Conservation (phyloP, 2,797 vertebrate species). For the Cephalopachus bancanus region DNA sequence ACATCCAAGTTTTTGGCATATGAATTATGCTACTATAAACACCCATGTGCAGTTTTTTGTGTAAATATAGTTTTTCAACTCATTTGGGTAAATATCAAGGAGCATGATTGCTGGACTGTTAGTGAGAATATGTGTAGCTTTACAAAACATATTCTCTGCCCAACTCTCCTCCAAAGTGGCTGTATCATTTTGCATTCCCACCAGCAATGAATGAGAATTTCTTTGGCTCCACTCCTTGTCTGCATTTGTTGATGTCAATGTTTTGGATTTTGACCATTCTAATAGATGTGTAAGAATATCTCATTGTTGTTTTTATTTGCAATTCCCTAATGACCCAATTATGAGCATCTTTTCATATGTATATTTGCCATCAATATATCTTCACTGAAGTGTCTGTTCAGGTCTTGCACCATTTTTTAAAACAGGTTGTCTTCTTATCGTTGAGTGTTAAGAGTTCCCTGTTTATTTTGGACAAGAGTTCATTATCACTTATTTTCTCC, state of each 20-base stretch:
- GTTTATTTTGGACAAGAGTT: neutral
- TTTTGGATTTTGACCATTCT: neutral
- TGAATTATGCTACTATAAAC: neutral
- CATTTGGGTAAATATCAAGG: neutral
- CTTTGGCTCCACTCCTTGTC: neutral
- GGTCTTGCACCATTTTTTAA: neutral
- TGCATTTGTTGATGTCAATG: neutral
- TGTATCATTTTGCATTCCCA: neutral
- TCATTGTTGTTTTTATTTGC: neutral
- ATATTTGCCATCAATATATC: neutral
- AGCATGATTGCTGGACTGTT: neutral
- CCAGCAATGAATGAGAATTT: neutral
- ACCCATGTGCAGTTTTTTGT: neutral
- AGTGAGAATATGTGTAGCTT: neutral
- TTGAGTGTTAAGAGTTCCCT: neutral
- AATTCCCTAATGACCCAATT: neutral
- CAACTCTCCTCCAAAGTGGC: neutral
- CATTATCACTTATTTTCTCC: neutral
- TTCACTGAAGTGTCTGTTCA: neutral
- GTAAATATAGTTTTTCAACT: neutral
- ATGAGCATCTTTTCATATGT: neutral
- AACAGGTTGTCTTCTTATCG: neutral
- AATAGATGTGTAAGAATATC: neutral
- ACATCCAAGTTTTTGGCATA: neutral
- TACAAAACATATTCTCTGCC: neutral